Conservation (phyloP, 2,888 invertebrate species). For the Stenichneumon culpator region DNA sequence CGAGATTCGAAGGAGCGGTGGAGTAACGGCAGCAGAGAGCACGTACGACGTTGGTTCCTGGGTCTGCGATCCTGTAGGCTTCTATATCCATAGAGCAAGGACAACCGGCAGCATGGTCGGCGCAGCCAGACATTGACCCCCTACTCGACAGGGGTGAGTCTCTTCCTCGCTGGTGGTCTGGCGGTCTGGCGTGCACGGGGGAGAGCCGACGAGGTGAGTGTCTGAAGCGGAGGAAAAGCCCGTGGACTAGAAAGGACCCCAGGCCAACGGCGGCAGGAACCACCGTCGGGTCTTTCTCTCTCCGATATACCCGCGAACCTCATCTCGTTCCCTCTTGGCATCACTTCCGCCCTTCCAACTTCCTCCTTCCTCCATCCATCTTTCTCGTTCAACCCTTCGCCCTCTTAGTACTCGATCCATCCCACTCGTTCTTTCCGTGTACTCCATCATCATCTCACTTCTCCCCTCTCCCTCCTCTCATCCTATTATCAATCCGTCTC, state of each 20-base stretch:
- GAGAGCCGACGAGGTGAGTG: constrained; percentile 57
- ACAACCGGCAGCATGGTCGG: constrained; percentile 64
- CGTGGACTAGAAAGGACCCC: constrained; percentile 49
- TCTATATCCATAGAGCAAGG: constrained; percentile 27
- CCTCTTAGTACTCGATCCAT: constrained; percentile 49
- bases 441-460: constrained; percentile 61
- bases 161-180: constrained; percentile 61
- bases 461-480: constrained; percentile 11
- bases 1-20: constrained; percentile 42
- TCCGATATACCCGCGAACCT: constrained; percentile 43
- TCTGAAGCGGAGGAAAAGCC: constrained; percentile 63
- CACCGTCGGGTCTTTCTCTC: constrained; percentile 33
- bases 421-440: constrained; percentile 46
- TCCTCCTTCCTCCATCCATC: constrained; percentile 43
- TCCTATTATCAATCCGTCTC: constrained; percentile 25
- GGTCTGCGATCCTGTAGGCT: constrained; percentile 14
- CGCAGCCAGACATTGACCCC: constrained; percentile 72
- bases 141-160: constrained; percentile 58
- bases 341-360: constrained; percentile 39
- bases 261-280: constrained; percentile 47
- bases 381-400: constrained; percentile 27
- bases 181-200: constrained; percentile 48
- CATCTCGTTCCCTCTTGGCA: constrained; percentile 10
- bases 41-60: constrained; percentile 51
- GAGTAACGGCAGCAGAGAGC: constrained; percentile 68